Base-by-base conservation (phyloP, 2,113 vertebrate genomes). In the Channa argus region DNA sequence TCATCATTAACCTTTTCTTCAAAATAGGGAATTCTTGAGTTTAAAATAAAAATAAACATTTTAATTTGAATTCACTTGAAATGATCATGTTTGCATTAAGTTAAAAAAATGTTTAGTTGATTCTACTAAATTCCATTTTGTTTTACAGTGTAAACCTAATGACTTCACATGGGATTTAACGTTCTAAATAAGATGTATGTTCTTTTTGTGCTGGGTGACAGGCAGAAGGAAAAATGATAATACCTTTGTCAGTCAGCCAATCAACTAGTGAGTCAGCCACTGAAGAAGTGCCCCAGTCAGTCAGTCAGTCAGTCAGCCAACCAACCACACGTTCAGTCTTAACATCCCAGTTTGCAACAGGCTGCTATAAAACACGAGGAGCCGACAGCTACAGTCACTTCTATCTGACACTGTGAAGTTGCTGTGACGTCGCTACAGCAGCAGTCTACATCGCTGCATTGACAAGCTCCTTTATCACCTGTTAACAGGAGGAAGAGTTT, bases 401-500 rank as follows among this genome's bases (percentile, higher is more conserved):
- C 56, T 77, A 60, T 74, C 88, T 63, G 92, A 93, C 91, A 93
- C 72, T 76, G 67, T 50, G 87, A 74, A 69, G 77, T 63, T 58
- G 67, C 77, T 14, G 34, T 81, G 80, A 74, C 72, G 75, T 84
- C 82, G 37, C 77, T 11, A 65, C 73, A 6, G 74, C 80, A 51
- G 78, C 70, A 50, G 65, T 67, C 55, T 58, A 36, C 71, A 74
- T 83, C 60, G 7, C 63, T 39, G 33, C 64, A 1, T 41, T 83
- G 88, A 84, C 88, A 90, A 77, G 71, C 79, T 85, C 70, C 81
- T 95, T 93, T 85, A 90, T 96, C 93, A 94, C 88, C 87, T 90
- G 86, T 84, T 93, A 92, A 89, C 91, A 82, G 92, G 92, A 94
- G 80, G 93, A 15, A 60, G 47, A 54, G 70, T 44, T 41, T 63